Conservation (phyloP, 2,113 vertebrate species). For the Sinocyclocheilus grahami region DNA sequence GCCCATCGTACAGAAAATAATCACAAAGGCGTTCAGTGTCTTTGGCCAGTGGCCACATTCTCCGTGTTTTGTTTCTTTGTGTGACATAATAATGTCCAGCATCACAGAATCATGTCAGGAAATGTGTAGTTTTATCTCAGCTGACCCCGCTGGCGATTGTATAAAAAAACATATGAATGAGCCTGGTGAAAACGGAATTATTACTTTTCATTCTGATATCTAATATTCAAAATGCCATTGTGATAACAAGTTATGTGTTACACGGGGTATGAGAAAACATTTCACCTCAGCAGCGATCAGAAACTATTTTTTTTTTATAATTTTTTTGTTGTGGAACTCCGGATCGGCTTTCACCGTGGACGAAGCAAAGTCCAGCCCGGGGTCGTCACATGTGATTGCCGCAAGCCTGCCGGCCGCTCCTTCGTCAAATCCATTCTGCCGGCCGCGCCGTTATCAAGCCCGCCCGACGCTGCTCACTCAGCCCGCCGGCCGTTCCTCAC, state of each 20-base stretch:
- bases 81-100: not conserved
- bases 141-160: not conserved
- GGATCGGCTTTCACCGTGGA: no score
- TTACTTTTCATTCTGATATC: slow-evolving; percentile 1
- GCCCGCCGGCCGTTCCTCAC: no score
- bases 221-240: not conserved
- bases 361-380: no score
- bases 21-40: slow-evolving; percentile 50
- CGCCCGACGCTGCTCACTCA: no score
- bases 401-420: no score
- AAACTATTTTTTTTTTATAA: not conserved
- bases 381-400: no score
- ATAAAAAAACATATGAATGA: not conserved
- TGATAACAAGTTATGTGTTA: not conserved
- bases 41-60: slow-evolving; percentile 5
- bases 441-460: no score
- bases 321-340: no score
- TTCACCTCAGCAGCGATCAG: not conserved
- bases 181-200: not conserved
- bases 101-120: slow-evolving; percentile 7
- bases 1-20: slow-evolving; percentile 61
- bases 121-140: not conserved
- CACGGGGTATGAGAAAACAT: not conserved
- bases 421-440: no score
- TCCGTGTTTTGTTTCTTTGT: not conserved